Conservation (phyloP, 2,113 vertebrate genomes). For the Harpagus bidentatus region DNA sequence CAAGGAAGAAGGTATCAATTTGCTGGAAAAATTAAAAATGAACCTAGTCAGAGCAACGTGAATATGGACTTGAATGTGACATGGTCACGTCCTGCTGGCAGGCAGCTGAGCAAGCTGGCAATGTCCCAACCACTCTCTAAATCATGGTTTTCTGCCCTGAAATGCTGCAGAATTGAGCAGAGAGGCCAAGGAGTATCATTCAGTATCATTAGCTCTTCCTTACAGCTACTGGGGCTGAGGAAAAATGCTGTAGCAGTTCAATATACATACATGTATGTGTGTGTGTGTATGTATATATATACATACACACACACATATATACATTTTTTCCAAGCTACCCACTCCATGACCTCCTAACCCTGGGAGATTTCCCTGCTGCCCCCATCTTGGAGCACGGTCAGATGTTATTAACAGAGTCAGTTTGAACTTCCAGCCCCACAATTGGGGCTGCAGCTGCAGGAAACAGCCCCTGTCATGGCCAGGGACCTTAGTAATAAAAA, state of each 20-base stretch:
- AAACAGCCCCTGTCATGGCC: accelerated
- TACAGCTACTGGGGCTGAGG: not conserved
- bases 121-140: not conserved
- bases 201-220: not conserved
- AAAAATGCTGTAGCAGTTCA: not conserved
- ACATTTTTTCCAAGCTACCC: not conserved
- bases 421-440: not conserved
- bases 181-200: not conserved
- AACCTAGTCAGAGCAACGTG: not conserved
- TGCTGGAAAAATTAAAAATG: not conserved
- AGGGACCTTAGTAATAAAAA: not conserved
- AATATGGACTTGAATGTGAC: accelerated
- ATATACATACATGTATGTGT: not conserved
- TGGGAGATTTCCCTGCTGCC: not conserved
- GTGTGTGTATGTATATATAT: not conserved
- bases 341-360: not conserved
- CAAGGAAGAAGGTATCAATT: not conserved
- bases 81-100: accelerated
- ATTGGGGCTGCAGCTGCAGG: not conserved
- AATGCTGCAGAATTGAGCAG: not conserved
- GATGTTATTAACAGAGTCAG: not conserved
- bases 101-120: not conserved
- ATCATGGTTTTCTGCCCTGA: not conserved
- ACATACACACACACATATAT: accelerated
- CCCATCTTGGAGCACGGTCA: not conserved